Base-by-base conservation (phyloP, 30 jellyfish, hydroid and myxozoan species). In the Sanderia malayensis region DNA sequence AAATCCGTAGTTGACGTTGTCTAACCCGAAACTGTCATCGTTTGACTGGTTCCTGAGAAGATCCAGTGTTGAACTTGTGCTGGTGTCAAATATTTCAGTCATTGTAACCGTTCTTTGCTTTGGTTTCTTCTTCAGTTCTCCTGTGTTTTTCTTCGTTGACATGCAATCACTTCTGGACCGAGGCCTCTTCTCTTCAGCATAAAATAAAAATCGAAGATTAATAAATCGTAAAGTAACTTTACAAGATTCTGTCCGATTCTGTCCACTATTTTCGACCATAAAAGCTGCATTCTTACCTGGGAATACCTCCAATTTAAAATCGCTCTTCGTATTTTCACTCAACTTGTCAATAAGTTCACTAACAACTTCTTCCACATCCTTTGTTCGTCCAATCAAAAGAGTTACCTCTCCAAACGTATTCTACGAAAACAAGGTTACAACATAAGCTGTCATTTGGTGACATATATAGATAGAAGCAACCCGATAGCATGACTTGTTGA, bases 101-200 rank as follows among this genome's bases (percentile, higher is more conserved):
- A 65, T 53, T 20, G 89, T 78, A 13, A 46, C 25, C 15, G 89
- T 78, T 45, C 89, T 67, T 34, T 73, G 70, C 24, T 78, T 78
- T 7, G 89, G 28, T 24, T 30, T 61, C 11, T 37, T 67, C 1
- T 18, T 31, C 33, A 25, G 53, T 18, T 29, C 71, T 15, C 6
- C 64, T 49, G 64, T 24, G 8, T 49, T 49, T 24, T 63, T 7
- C 37, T 52, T 78, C 60, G 44, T 27, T 9, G 89, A 78, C 66
- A 62, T 78, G 55, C 70, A 30, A 28, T 78, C 89, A 78, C 89
- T 78, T 32, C 82, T 69, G 10, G 82, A 78, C 6, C 89, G 69
- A 2, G 58, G 25, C 13, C 74, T 69, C 10, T 41, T 55, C 58
- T 78, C 89, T 78, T 52, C 53, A 44, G 2, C 41, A n/a, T 4